phyloP scores from a whole-genome alignment of 2,113 vertebrate genomes.

The Bostrychus sinensis region DNA sequence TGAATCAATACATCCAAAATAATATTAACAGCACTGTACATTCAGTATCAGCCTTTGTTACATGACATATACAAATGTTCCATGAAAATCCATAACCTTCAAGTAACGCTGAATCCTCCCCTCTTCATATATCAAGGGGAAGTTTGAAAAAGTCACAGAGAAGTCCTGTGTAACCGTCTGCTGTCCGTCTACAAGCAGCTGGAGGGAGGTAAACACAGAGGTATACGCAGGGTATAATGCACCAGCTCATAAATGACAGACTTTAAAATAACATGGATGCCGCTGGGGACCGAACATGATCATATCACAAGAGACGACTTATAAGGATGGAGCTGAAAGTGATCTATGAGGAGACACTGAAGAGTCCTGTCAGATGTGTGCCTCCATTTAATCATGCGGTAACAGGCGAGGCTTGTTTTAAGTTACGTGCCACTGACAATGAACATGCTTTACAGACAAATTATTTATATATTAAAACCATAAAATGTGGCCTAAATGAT shows the following conservation, averaged over 20 bases:
- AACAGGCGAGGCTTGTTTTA: background rate
- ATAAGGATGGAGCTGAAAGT: background rate
- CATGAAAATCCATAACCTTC: background rate
- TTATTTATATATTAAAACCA: no score
- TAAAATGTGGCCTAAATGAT: no score
- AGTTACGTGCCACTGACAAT: background rate
- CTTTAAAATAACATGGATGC: slow-evolving; percentile 46
- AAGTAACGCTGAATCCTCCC: background rate
- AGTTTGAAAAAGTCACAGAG: slow-evolving; percentile 20
- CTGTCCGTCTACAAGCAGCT: slow-evolving; percentile 39
- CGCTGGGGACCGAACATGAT: background rate
- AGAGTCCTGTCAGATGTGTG: background rate
- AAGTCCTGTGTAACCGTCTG: slow-evolving; percentile 17
- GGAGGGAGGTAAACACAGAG: slow-evolving; percentile 33
- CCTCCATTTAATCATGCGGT: slow-evolving; percentile 8
- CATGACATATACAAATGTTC: slow-evolving; percentile 2
- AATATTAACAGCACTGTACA: background rate
- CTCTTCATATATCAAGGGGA: slow-evolving; percentile 19
- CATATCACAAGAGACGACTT: background rate
- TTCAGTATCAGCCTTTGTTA: background rate
- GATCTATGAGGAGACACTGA: slow-evolving; percentile 6
- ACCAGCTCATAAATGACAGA: slow-evolving; percentile 49
- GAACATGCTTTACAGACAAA: no score
- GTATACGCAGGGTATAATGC: slow-evolving; percentile 22
- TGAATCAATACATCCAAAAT: background rate